Percentiles rank a stretch among this genome's conserved stretches.
Evolutionary conservation across 2,888 invertebrate genomes (phyloP).

Genomic region (Julus scanicus): DNA sequence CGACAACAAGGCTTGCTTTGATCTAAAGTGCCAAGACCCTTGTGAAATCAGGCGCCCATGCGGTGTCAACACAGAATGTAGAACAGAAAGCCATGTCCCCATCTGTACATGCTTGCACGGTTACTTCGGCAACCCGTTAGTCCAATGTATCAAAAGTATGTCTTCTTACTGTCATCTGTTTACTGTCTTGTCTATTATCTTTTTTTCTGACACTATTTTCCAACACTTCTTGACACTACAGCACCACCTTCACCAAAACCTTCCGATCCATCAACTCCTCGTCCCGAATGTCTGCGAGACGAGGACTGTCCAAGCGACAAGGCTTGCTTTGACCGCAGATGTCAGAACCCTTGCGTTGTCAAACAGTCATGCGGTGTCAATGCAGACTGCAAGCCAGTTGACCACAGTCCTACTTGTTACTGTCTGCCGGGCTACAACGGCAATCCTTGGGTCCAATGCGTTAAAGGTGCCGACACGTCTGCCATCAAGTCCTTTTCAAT

Average conservation of each 20-base stretch:
- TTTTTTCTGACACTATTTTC: neutral
- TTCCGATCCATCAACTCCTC: slow-evolving; percentile 64
- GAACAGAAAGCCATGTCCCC: slow-evolving; percentile 61
- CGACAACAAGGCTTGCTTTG: slow-evolving; percentile 82
- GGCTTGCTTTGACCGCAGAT: slow-evolving; percentile 69
- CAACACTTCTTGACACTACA: neutral
- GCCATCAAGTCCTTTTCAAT: neutral
- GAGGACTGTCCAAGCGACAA: slow-evolving; percentile 76
- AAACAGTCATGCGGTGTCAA: slow-evolving; percentile 84
- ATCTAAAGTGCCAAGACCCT: slow-evolving; percentile 90
- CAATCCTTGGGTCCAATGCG: too few relatives aligned
- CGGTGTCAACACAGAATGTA: slow-evolving; percentile 83
- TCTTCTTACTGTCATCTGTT: neutral
- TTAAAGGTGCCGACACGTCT: neutral
- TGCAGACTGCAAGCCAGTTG: slow-evolving; percentile 79
- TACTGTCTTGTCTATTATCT: neutral
- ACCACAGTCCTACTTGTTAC: slow-evolving; percentile 64
- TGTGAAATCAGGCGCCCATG: slow-evolving; percentile 70
- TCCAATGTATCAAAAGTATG: slow-evolving; percentile 71
- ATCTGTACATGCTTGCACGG: slow-evolving; percentile 61
- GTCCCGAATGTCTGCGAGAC: slow-evolving; percentile 86
- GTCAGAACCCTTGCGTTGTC: slow-evolving; percentile 74
- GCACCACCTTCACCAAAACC: neutral
- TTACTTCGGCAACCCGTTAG: slow-evolving; percentile 74
- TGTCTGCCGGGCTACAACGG: neutral